Evolutionary conservation across 2,797 vertebrate genomes (phyloP).

Genomic region (Sebastes ruberrimus): DNA sequence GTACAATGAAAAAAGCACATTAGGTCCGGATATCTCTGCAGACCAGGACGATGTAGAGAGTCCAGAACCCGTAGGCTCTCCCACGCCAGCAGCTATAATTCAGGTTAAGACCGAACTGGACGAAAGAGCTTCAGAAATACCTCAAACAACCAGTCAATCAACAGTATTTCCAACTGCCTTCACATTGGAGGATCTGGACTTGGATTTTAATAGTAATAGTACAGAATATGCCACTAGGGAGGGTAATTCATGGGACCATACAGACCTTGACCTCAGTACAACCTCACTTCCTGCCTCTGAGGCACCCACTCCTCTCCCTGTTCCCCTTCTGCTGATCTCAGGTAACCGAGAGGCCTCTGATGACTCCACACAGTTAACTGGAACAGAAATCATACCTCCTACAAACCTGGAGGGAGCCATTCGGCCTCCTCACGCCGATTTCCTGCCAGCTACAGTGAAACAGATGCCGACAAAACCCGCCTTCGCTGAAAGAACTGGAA

Average conservation of each 20-base stretch:
- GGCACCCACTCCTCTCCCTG: background rate
- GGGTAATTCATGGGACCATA: conserved; percentile 13
- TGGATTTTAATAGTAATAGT: conserved; percentile 1
- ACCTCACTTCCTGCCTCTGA: conserved; percentile 50
- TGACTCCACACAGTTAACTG: conserved; percentile 53
- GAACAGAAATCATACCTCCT: conserved; percentile 65
- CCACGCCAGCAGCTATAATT: conserved; percentile 12
- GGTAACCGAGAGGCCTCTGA: conserved; percentile 52
- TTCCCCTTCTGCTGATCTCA: conserved; percentile 48
- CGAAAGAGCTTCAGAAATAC: conserved; percentile 37
- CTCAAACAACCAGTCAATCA: conserved; percentile 30
- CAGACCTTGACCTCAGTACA: conserved; percentile 37
- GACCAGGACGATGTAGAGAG: conserved; percentile 26
- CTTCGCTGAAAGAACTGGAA: conserved; percentile 23
- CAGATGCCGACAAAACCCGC: background rate
- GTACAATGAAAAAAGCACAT: conserved; percentile 12
- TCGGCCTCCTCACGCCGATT: conserved; percentile 28
- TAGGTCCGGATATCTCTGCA: conserved; percentile 9
- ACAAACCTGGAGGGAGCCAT: conserved; percentile 34
- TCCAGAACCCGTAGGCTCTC: conserved; percentile 1
- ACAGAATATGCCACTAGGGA: conserved; percentile 6
- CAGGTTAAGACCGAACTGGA: conserved; percentile 42
- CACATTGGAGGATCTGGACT: conserved; percentile 17
- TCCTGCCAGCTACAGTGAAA: conserved; percentile 3
- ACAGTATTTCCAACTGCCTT: conserved; percentile 2